Percentiles rank a stretch among this genome's conserved stretches.
phyloP scores from a whole-genome alignment of 2,113 vertebrate genomes.

The Hiodon tergisus region DNA sequence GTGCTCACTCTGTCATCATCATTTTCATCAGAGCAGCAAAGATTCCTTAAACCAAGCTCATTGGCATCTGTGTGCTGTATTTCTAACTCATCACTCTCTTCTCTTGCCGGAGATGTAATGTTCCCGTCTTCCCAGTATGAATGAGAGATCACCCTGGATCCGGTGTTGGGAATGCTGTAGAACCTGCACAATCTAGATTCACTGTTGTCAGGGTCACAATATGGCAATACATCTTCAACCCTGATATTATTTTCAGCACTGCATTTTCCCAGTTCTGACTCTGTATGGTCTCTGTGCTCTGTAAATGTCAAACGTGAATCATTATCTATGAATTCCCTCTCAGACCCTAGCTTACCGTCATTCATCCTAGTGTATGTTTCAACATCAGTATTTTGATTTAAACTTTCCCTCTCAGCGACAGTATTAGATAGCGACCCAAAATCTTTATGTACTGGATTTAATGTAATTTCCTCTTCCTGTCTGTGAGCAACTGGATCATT shows the following conservation, averaged over 20 bases:
- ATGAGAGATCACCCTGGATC: constrained; percentile 7
- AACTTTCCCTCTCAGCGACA: constrained; percentile 34
- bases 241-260: constrained; percentile 32
- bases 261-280: constrained; percentile 24
- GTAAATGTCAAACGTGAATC: constrained; percentile 21
- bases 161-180: constrained; percentile 38
- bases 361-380: not conserved
- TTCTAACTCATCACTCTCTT: constrained; percentile 33
- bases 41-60: constrained; percentile 58
- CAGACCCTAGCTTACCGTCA: constrained; percentile 3
- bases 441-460: constrained; percentile 36
- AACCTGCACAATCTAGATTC: constrained; percentile 47
- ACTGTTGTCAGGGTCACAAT: constrained; percentile 31
- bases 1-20: constrained; percentile 34
- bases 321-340: constrained; percentile 36
- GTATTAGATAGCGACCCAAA: constrained; percentile 38
- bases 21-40: constrained; percentile 43
- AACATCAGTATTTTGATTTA: constrained; percentile 23
- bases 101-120: constrained; percentile 23
- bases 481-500: constrained; percentile 38
- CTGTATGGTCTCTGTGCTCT: constrained; percentile 16
- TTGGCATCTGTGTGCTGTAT: constrained; percentile 45
- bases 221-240: constrained; percentile 13
- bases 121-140: constrained; percentile 38
- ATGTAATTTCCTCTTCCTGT: constrained; percentile 43